A percentile compares a stretch with the other conserved stretches of the same genome.
phyloP scores from a whole-genome alignment of 2,797 vertebrate species.

The Sebastes oblongus region DNA sequence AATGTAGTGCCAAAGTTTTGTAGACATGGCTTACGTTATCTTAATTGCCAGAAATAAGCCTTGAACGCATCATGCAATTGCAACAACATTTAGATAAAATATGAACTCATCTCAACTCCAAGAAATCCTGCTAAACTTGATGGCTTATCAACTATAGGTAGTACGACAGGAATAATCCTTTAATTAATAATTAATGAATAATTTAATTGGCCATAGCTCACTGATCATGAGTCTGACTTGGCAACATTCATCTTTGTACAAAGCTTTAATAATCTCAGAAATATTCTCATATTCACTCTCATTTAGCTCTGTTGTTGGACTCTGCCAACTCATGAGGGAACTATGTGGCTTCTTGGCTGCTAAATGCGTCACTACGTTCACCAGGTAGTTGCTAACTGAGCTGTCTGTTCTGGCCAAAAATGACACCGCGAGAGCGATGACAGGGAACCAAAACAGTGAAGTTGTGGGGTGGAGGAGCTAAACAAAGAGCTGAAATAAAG shows the following conservation, averaged over 20 bases:
- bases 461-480: too few relatives aligned
- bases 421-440: background rate
- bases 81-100: background rate
- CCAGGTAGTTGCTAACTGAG: background rate
- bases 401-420: background rate
- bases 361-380: background rate
- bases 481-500: background rate
- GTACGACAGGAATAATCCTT: background rate
- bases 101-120: background rate
- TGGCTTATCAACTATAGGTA: background rate
- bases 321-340: background rate
- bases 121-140: background rate
- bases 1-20: constrained; percentile 6
- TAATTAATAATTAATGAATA: too few relatives aligned
- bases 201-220: background rate
- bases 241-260: background rate
- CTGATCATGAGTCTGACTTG: background rate
- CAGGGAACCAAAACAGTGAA: too few relatives aligned
- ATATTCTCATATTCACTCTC: background rate
- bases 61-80: background rate
- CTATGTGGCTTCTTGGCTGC: background rate
- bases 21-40: background rate
- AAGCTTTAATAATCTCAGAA: background rate
- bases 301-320: background rate
- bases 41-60: background rate